A percentile compares a stretch with the other conserved stretches of the same genome.
These are phyloP conservation scores for Cephus cinctus DNA, from an alignment of 1,140 invertebrate species.

Conservation along the genomic window DNA sequence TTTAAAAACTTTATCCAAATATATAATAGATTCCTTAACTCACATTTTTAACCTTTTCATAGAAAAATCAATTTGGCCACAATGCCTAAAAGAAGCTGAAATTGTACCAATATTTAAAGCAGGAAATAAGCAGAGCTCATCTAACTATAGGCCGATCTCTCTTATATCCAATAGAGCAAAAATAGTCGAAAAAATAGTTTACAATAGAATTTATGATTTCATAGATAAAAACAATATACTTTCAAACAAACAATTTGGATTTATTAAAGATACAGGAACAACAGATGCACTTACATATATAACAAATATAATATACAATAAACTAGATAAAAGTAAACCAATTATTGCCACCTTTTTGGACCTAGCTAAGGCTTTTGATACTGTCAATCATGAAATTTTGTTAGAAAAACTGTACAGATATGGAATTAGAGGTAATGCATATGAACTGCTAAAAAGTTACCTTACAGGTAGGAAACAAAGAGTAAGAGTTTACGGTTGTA, in stretches of 20 bases:
- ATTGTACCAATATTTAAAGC: too few species aligned
- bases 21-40: background rate
- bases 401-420: background rate
- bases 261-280: background rate
- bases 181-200: too few species aligned
- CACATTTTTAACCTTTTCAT: constrained; percentile 1
- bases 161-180: too few species aligned
- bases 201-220: background rate
- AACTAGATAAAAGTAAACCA: background rate
- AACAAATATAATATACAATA: background rate
- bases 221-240: background rate
- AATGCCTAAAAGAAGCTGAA: too few species aligned
- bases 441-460: background rate
- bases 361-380: constrained; percentile 2
- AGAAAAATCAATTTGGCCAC: too few species aligned
- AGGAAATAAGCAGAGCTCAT: too few species aligned
- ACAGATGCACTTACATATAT: background rate
- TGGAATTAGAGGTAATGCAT: background rate
- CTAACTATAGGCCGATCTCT: too few species aligned
- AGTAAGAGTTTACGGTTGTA: background rate
- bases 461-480: background rate
- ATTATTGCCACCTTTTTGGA: background rate
- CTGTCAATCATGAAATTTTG: background rate
- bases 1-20: background rate
- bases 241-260: background rate